Percentiles rank a stretch among this genome's conserved stretches.
These are phyloP conservation scores for Sorex maritimensis DNA, from an alignment of 2,797 vertebrate species.

Conservation along the genomic window DNA sequence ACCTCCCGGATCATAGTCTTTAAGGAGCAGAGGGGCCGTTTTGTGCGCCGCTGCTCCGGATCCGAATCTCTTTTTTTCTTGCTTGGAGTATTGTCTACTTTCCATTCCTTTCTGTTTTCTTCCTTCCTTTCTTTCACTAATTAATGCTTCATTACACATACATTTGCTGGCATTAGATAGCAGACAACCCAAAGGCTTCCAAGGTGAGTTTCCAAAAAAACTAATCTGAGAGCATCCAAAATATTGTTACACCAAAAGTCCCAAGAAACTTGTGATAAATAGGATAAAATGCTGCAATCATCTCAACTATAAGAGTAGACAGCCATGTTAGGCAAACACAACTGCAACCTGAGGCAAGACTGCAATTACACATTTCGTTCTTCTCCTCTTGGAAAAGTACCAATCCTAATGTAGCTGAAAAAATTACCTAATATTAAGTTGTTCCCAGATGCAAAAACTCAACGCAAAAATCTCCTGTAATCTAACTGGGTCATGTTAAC, in stretches of 20 bases:
- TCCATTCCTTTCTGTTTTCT: not conserved
- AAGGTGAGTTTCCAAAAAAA: conserved; percentile 33
- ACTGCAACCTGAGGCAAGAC: not conserved
- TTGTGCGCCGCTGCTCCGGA: too few relatives aligned
- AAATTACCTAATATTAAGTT: not conserved
- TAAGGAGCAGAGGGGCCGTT: too few relatives aligned
- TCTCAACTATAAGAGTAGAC: not conserved
- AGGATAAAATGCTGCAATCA: not conserved
- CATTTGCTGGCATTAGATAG: conserved; percentile 1
- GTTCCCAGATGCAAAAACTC: too few relatives aligned
- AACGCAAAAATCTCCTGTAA: too few relatives aligned
- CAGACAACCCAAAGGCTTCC: not conserved
- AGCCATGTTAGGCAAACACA: not conserved
- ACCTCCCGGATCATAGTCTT: too few relatives aligned
- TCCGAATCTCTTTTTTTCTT: not conserved
- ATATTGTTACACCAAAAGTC: conserved; percentile 14
- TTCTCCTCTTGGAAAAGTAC: not conserved
- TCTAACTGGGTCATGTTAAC: too few relatives aligned
- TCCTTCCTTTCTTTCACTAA: not conserved
- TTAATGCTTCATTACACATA: not conserved
- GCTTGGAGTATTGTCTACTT: conserved; percentile 18
- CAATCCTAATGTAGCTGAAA: not conserved
- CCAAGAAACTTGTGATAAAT: not conserved
- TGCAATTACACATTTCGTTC: not conserved
- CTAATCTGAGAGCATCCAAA: conserved; percentile 15